Evolutionary conservation across 2,113 vertebrate species (phyloP).

Genomic region (Ochotona curzoniae): DNA sequence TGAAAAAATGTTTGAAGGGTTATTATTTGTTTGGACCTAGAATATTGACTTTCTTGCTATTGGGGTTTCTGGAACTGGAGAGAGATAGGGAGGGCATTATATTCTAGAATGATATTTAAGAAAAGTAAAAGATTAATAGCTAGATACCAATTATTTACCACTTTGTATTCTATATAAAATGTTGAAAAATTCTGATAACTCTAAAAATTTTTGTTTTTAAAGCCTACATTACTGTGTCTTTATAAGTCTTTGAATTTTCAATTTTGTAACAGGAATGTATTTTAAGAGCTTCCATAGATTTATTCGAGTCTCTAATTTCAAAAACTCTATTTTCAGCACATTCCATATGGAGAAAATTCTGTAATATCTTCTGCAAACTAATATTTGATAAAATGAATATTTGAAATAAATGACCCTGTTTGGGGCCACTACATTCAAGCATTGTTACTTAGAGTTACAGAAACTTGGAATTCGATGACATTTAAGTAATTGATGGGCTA

Average conservation of each 20-base stretch:
- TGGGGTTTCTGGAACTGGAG: neutral
- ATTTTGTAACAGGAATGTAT: neutral
- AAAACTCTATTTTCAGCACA: slow-evolving; percentile 33
- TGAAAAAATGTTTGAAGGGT: neutral
- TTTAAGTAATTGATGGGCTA: slow-evolving; percentile 74
- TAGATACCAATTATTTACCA: neutral
- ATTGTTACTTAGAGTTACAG: slow-evolving; percentile 75
- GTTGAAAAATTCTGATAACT: neutral
- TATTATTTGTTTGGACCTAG: neutral
- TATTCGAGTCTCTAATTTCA: slow-evolving; percentile 18
- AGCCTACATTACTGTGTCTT: neutral
- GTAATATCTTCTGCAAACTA: slow-evolving; percentile 62
- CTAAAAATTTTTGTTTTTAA: slow-evolving; percentile 6
- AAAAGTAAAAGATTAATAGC: slow-evolving; percentile 26
- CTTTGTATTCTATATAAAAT: neutral
- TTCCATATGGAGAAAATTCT: neutral
- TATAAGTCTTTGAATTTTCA: slow-evolving; percentile 17
- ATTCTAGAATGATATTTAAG: neutral
- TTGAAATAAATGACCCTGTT: slow-evolving; percentile 81
- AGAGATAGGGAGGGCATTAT: neutral
- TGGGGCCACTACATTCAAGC: slow-evolving; percentile 73
- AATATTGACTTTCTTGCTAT: neutral
- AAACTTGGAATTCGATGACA: slow-evolving; percentile 66
- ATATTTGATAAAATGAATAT: slow-evolving; percentile 80
- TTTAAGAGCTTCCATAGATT: slow-evolving; percentile 35